A percentile compares a stretch with the other conserved stretches of the same genome.
phyloP scores from a whole-genome alignment of 35 echinoderm and acorn worm species.

The Apostichopus parvimensis region DNA sequence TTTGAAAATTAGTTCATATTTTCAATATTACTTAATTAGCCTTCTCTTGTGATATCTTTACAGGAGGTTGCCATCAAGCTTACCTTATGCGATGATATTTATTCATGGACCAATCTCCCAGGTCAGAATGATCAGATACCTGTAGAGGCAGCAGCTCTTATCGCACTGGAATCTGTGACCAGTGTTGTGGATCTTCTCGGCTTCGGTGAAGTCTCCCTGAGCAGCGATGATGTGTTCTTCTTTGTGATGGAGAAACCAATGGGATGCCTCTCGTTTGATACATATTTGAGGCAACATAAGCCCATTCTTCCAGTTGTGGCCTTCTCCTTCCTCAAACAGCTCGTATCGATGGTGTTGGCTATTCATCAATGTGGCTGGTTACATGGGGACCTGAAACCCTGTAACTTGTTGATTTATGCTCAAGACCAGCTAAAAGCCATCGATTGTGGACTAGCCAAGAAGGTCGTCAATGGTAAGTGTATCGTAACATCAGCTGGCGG shows the following conservation, averaged over 20 bases:
- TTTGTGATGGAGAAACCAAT: conserved; percentile 33
- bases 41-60: background rate
- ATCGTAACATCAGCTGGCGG: background rate
- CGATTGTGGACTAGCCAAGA: background rate
- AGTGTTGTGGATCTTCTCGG: conserved; percentile 6
- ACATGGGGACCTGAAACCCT: background rate
- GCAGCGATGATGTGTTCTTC: background rate
- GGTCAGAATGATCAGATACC: background rate
- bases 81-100: background rate
- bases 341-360: background rate
- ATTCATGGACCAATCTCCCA: background rate
- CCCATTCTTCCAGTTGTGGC: background rate
- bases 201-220: background rate
- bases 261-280: background rate
- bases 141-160: background rate
- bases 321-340: conserved; percentile 16
- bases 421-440: too few relatives aligned
- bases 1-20: too few relatives aligned
- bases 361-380: conserved; percentile 33
- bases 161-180: background rate
- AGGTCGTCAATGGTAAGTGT: conserved; percentile 12
- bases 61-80: conserved; percentile 50
- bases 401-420: background rate
- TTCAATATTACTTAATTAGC: too few relatives aligned
- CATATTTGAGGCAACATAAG: background rate